Percentiles rank a stretch among this genome's conserved stretches.
Conservation (phyloP, 1,140 invertebrate genomes). For the Drosophila bifasciata region DNA sequence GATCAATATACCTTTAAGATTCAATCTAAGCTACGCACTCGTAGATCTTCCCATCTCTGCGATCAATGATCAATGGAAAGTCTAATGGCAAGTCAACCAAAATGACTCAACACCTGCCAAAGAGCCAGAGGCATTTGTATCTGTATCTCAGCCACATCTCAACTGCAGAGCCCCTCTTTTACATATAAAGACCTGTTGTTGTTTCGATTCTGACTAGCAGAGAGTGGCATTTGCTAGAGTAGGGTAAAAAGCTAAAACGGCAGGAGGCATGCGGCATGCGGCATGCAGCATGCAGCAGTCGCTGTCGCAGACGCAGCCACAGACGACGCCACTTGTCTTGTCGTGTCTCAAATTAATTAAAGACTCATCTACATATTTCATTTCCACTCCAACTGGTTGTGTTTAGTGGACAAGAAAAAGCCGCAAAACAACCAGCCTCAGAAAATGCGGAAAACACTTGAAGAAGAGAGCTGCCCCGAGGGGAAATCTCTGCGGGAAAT, state of each 20-base stretch:
- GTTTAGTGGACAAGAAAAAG: slow-evolving; percentile 57
- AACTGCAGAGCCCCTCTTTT: too few species aligned
- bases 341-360: slow-evolving; percentile 83
- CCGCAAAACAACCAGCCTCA: slow-evolving; percentile 28
- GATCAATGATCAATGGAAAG: slow-evolving; percentile 64
- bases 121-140: slow-evolving; percentile 14
- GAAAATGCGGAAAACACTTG: slow-evolving; percentile 78
- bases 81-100: slow-evolving; percentile 71
- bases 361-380: slow-evolving; percentile 83
- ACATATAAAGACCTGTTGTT: slow-evolving; percentile 7
- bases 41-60: slow-evolving; percentile 7
- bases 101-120: slow-evolving; percentile 74
- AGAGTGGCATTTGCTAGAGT: slow-evolving; percentile 19
- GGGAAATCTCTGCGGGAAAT: slow-evolving; percentile 54
- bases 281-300: slow-evolving; percentile 5
- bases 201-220: slow-evolving; percentile 59
- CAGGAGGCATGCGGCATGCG: slow-evolving; percentile 63
- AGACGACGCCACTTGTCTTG: slow-evolving; percentile 79
- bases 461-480: slow-evolving; percentile 3
- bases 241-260: slow-evolving; percentile 40
- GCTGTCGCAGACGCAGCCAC: slow-evolving; percentile 58
- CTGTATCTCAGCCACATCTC: slow-evolving; percentile 22
- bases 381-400: slow-evolving; percentile 80
- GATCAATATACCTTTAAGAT: background rate
- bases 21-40: slow-evolving; percentile 9